These are phyloP conservation scores for Catalaphyllia jardinei DNA, from an alignment of 64 coral and sea anemone genomes.

Conservation along the genomic window DNA sequence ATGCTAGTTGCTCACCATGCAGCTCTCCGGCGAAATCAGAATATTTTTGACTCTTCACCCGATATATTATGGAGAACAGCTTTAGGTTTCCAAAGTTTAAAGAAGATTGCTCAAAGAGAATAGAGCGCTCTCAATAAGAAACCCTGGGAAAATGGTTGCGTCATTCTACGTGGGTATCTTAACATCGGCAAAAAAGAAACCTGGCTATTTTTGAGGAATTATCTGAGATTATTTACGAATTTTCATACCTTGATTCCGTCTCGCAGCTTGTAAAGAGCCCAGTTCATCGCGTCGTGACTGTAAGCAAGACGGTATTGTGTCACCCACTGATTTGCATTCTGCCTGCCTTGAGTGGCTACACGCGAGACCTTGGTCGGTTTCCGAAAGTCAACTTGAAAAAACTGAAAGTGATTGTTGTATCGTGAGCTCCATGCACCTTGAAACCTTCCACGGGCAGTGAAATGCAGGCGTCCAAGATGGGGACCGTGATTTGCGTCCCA, in stretches of 20 bases:
- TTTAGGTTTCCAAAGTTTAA: too few species aligned
- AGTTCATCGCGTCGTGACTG: conserved; percentile 66
- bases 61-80: too few species aligned
- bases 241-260: conserved; percentile 57
- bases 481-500: conserved; percentile 42
- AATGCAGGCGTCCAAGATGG: conserved; percentile 63
- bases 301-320: conserved; percentile 59
- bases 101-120: too few species aligned
- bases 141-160: too few species aligned
- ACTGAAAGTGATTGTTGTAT: conserved; percentile 69
- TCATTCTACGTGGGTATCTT: too few species aligned
- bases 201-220: neutral
- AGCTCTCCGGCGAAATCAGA: too few species aligned
- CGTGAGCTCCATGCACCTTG: conserved; percentile 65
- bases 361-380: conserved; percentile 59
- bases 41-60: too few species aligned
- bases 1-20: too few species aligned
- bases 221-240: neutral
- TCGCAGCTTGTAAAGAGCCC: conserved; percentile 61
- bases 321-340: conserved; percentile 76
- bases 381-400: conserved; percentile 67
- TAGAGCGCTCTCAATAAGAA: too few species aligned
- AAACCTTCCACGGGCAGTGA: conserved; percentile 15
- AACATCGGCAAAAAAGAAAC: neutral
- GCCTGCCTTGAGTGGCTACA: conserved; percentile 74